Conservation (phyloP, 2,888 invertebrate genomes). For the Ecdyonurus torrentis region DNA sequence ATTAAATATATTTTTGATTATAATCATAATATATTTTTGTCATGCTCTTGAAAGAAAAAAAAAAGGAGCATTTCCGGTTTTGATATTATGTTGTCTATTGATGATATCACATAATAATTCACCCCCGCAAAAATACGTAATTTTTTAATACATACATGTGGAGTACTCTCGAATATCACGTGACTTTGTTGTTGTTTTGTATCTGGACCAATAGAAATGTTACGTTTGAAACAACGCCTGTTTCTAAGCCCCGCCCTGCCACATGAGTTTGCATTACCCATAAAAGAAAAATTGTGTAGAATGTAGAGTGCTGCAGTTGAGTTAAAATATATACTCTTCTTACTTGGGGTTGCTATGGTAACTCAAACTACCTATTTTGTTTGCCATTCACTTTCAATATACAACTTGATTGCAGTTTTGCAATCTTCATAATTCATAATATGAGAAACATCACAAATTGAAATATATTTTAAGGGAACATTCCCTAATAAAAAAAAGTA, state of each 20-base stretch:
- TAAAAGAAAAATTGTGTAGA: not conserved
- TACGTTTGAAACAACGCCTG: not conserved
- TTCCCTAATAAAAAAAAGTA: too few species aligned
- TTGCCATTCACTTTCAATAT: too few species aligned
- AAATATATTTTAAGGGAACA: too few species aligned
- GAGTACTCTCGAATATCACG: not conserved
- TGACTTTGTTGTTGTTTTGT: not conserved
- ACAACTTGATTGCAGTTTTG: too few species aligned
- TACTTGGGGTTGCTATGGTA: too few species aligned
- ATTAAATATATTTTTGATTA: too few species aligned
- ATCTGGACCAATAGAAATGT: not conserved
- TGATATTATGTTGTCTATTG: not conserved
- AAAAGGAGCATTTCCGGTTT: not conserved
- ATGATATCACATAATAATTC: not conserved
- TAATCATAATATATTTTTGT: too few species aligned
- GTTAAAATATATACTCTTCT: not conserved
- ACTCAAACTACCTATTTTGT: too few species aligned
- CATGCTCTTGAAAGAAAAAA: too few species aligned
- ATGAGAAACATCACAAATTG: too few species aligned
- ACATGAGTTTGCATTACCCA: not conserved
- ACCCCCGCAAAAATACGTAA: not conserved
- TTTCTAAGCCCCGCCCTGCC: not conserved
- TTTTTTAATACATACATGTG: not conserved
- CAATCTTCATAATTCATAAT: too few species aligned
- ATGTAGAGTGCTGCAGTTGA: not conserved